phyloP scores from a whole-genome alignment of 2,888 invertebrate species.

The Piscicola geometra region DNA sequence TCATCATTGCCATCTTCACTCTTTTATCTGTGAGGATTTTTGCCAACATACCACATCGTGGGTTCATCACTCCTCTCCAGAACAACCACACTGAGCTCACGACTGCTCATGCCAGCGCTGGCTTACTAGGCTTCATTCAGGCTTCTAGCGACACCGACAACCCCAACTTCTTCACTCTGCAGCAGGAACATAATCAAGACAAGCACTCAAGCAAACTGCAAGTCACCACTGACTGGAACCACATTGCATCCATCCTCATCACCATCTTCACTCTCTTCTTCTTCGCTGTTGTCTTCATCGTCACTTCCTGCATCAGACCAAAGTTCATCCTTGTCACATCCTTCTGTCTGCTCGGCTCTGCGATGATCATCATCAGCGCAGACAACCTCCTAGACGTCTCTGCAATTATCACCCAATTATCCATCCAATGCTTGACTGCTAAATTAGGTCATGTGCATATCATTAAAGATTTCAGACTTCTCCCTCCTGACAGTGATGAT shows the following conservation, averaged over 20 bases:
- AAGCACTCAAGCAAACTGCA: too few relatives aligned
- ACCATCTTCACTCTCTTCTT: background rate
- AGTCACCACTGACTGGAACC: background rate
- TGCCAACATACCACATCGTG: background rate
- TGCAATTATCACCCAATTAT: conserved; percentile 5
- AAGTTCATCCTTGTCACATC: conserved; percentile 18
- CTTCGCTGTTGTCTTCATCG: background rate
- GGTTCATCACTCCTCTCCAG: background rate
- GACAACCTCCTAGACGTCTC: conserved; percentile 11
- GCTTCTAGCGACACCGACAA: background rate
- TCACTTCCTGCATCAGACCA: conserved; percentile 18
- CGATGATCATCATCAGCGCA: conserved; percentile 11
- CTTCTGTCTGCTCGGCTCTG: conserved; percentile 13
- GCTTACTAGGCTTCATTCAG: too few relatives aligned
- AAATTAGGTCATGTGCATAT: conserved; percentile 18
- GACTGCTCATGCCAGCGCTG: too few relatives aligned
- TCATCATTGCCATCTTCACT: background rate
- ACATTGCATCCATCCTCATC: conserved; percentile 10
- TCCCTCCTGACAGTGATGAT: background rate
- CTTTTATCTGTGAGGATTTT: conserved; percentile 1
- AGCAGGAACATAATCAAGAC: background rate
- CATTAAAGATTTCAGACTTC: conserved; percentile 4
- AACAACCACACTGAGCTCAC: too few relatives aligned
- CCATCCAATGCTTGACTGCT: conserved; percentile 7
- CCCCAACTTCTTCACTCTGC: background rate